Evolutionary conservation across 2,888 invertebrate genomes (phyloP).

Genomic region (Drosophila hamatofila): DNA sequence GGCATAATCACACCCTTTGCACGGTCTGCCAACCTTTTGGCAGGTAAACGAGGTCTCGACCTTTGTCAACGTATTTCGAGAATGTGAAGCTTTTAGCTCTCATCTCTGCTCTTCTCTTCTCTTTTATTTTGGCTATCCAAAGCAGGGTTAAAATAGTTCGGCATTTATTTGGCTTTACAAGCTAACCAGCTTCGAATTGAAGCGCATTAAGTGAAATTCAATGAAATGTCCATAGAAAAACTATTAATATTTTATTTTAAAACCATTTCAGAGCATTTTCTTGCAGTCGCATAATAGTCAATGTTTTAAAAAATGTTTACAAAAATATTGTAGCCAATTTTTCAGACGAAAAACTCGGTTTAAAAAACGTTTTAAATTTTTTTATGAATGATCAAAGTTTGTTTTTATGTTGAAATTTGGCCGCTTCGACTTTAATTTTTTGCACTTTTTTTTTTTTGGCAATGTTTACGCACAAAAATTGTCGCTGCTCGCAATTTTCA

Average conservation of each 20-base stretch:
- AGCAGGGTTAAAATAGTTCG: constrained; percentile 8
- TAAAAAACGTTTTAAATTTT: constrained; percentile 13
- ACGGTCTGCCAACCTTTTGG: constrained; percentile 55
- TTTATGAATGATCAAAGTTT: constrained; percentile 16
- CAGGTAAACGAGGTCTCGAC: constrained; percentile 61
- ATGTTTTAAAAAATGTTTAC: not conserved
- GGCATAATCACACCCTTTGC: constrained; percentile 78
- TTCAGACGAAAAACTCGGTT: not conserved
- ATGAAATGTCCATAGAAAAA: not conserved
- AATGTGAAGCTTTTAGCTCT: constrained; percentile 49
- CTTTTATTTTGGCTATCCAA: constrained; percentile 30
- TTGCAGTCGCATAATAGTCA: not conserved
- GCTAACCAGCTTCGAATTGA: constrained; percentile 14
- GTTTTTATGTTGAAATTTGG: constrained; percentile 16
- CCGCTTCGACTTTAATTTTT: constrained; percentile 6
- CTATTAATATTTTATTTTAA: constrained; percentile 6
- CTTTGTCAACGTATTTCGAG: constrained; percentile 72
- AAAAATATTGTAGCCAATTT: not conserved
- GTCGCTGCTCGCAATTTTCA: constrained; percentile 39
- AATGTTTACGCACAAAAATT: constrained; percentile 62
- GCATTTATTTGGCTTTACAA: constrained; percentile 19
- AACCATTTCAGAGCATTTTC: not conserved
- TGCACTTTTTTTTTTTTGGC: constrained; percentile 29
- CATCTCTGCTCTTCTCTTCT: not conserved
- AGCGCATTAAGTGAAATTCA: constrained; percentile 1